Conservation (phyloP, 2,113 vertebrate species). For the Hemichromis elongatus region DNA sequence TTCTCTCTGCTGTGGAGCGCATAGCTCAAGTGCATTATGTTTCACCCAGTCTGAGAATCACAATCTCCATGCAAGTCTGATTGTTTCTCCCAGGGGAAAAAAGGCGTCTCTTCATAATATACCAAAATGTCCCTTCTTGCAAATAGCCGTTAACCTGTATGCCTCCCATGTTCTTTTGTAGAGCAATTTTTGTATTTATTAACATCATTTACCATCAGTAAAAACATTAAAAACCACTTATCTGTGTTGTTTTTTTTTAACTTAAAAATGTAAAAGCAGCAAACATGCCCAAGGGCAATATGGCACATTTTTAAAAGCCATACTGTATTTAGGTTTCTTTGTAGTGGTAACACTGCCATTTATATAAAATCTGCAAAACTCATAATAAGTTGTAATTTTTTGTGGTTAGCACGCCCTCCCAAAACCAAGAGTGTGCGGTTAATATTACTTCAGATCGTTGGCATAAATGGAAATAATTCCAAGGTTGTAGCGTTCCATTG, state of each 20-base stretch:
- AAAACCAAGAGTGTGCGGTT: slow-evolving; percentile 3
- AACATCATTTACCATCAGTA: background rate
- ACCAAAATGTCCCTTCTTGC: background rate
- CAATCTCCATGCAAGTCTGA: slow-evolving; percentile 26
- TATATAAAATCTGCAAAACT: background rate
- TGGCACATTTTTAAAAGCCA: background rate
- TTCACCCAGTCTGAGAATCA: slow-evolving; percentile 9
- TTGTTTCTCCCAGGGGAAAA: background rate
- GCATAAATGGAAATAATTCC: slow-evolving; percentile 1
- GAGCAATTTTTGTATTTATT: background rate
- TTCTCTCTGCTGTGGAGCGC: background rate
- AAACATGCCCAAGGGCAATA: background rate
- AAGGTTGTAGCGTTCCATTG: slow-evolving; percentile 22
- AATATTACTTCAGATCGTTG: slow-evolving; percentile 20
- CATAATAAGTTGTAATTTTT: slow-evolving; percentile 8
- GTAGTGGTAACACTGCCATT: background rate
- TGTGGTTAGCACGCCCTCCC: background rate
- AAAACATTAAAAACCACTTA: background rate
- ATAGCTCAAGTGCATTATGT: slow-evolving; percentile 13
- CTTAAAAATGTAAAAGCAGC: background rate
- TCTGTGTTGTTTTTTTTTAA: background rate
- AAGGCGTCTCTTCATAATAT: background rate
- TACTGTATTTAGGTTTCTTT: background rate
- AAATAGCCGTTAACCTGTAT: background rate
- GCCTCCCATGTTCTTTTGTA: background rate